A percentile compares a stretch with the other conserved stretches of the same genome.
Evolutionary conservation across 2,113 vertebrate genomes (phyloP).

Genomic region (Pterocles burchelli): DNA sequence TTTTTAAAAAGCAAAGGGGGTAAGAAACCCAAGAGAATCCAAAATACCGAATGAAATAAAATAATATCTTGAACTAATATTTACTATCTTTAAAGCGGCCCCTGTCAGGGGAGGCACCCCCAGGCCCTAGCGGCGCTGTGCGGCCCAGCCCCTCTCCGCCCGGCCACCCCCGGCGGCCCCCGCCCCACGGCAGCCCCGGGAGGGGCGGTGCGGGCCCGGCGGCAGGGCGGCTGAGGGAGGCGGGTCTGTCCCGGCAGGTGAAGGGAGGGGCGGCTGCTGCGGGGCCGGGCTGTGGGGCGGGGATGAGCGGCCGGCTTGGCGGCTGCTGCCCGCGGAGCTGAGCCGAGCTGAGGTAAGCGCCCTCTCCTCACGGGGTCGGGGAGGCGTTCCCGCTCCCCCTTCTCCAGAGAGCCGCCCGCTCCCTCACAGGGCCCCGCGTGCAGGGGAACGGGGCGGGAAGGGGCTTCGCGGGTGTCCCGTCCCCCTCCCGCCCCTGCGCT

Average conservation of each 20-base stretch:
- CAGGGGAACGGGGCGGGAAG: background rate
- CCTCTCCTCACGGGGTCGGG: too few species aligned
- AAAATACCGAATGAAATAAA: background rate
- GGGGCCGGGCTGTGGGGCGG: background rate
- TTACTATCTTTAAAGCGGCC: background rate
- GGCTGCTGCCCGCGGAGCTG: background rate
- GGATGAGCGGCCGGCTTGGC: background rate
- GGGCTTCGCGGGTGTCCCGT: background rate
- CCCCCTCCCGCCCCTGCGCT: background rate
- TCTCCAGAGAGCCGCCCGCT: background rate
- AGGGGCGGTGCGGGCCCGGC: too few species aligned
- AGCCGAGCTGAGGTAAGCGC: background rate
- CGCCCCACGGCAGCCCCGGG: background rate
- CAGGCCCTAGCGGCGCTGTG: background rate
- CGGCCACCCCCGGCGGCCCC: background rate
- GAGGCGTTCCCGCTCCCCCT: too few species aligned
- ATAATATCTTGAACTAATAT: background rate
- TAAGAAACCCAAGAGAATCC: background rate
- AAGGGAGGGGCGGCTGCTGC: background rate
- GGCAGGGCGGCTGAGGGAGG: background rate
- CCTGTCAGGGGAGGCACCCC: background rate
- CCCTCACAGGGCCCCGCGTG: background rate
- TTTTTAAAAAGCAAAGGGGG: background rate
- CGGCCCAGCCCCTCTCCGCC: background rate
- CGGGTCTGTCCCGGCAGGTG: background rate